Evolutionary conservation across 2,797 vertebrate genomes (phyloP), one percentile per base, ranked within the genome.

Genomic region (Aplochiton taeniatus): DNA sequence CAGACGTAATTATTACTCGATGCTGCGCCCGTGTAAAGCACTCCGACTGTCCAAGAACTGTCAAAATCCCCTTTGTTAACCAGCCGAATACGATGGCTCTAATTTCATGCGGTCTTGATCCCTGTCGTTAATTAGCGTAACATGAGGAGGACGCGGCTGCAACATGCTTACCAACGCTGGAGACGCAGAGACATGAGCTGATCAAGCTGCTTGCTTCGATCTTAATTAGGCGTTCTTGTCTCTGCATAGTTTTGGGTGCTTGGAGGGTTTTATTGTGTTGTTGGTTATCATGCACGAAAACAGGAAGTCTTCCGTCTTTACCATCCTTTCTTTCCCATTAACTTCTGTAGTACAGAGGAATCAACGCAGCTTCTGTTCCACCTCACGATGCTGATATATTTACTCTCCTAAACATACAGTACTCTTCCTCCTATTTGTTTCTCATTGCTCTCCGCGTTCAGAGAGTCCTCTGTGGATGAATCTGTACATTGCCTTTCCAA

Each of bases 31-130:
- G 46, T 67, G 58, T 61, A 68, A 74, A 72, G 31, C 67, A 75
- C 82, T 76, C 73, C 75, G 88, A 84, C 87, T 89, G 82, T 87
- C 83, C 90, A 87, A 77, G 89, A 91, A 88, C 93, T 94, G 93
- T 93, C 94, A 94, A 83, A 87, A 83, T 89, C 66, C 79, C 84
- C 75, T 83, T 83, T 85, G 85, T 88, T 92, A 90, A 88, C 85
- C 85, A 76, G 61, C 83, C 73, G 90, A 89, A 90, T 14, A 92
- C 90, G 88, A 91, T 90, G 83, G 63, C 88, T 91, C 85, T 93
- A 92, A 95, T 95, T 95, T 93, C 91, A 93, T 83, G 88, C 90
- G 90, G 92, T 87, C 89, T 81, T 93, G 92, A 92, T 93, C 93
- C 80, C 70, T 88, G 91, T 92, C 89, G 92, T 87, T 90, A 94